Base-by-base conservation (phyloP, 2,797 vertebrate genomes). In the Holocentrus rufus region DNA sequence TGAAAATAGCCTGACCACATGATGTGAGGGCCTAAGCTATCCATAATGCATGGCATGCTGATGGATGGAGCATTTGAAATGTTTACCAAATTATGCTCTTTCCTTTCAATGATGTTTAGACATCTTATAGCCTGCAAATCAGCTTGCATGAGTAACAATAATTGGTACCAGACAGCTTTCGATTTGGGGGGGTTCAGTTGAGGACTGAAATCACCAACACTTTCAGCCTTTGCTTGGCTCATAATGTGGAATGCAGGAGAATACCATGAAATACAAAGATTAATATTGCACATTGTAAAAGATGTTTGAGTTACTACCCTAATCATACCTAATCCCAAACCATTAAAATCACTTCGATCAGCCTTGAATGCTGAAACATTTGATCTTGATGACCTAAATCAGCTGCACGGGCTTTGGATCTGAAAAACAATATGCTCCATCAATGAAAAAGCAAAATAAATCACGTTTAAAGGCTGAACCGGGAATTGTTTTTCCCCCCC, bases 131-230 rank as follows among this genome's bases (percentile, higher is more conserved):
- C 61, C 74, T 65, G 22, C n/a, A 65, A 74, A 68, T 70, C 31
- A 39, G 69, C 36, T 60, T 20, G 67, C 58, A 30, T 57, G 69
- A 71, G 59, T 46, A 1, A 11, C 65, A 76, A 25, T 85, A 79
- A 88, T 76, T 82, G 27, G 47, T 75, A 68, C 77, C 86, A 83
- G 57, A 77, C n/a, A 52, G 61, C 53, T 53, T 78, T 13, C 36
- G 7, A 7, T 70, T 65, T 23, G 25, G 17, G 27, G 25, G 50
- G 63, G 72, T 77, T 81, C 77, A 80, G 23, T 56, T 44, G 56
- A 68, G 52, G 81, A 81, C 62, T 63, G 54, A 80, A 67, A 75
- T 75, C 74, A 59, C 31, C 47, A 46, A 65, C 39, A 9, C 62
- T 44, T 50, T 34, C 59, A 69, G 34, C 42, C 23, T 75, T 39